These are phyloP conservation scores for Talpa occidentalis DNA, from an alignment of 2,113 vertebrate genomes.

Conservation along the genomic window DNA sequence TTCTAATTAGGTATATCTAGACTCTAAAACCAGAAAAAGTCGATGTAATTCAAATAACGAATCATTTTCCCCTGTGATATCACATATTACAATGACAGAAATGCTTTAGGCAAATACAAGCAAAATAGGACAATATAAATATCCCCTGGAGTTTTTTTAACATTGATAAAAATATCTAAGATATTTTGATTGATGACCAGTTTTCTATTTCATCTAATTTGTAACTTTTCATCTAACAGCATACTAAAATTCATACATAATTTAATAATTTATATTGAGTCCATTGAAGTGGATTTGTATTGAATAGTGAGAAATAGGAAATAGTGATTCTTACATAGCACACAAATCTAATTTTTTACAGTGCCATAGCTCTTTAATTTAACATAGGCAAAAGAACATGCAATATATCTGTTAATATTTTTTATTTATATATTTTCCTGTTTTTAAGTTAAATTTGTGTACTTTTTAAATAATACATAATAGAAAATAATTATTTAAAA, in stretches of 20 bases:
- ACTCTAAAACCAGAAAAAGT: neutral
- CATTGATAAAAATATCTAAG: neutral
- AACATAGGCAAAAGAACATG: neutral
- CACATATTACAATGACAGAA: neutral
- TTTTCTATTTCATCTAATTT: neutral
- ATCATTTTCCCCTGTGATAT: neutral
- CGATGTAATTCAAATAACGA: neutral
- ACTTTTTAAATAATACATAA: neutral
- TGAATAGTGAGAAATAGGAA: neutral
- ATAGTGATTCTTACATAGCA: neutral
- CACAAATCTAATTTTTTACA: neutral
- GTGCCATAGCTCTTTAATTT: neutral
- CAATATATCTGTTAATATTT: neutral
- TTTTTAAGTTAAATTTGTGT: neutral
- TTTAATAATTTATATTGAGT: neutral
- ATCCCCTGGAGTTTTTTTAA: neutral
- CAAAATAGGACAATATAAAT: neutral
- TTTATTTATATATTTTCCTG: neutral
- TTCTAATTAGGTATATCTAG: neutral
- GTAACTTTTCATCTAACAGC: neutral
- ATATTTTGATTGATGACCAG: neutral
- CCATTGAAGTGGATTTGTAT: neutral
- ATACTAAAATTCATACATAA: neutral
- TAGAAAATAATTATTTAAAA: neutral
- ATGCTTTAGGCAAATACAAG: neutral